Conservation (phyloP, 1,140 invertebrate genomes). For the Habropoda laboriosa region DNA sequence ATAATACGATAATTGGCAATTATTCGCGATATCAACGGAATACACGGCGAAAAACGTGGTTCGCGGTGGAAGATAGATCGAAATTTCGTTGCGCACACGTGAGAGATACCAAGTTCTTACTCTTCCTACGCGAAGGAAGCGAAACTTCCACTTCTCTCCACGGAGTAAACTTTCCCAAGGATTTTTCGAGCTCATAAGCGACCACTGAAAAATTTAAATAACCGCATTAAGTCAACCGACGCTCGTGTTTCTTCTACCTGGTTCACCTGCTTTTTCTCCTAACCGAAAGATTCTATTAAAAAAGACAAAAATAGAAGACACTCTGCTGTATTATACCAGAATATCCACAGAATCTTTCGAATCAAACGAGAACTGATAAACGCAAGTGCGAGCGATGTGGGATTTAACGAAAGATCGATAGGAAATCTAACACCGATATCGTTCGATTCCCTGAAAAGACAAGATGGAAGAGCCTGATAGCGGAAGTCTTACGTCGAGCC, state of each 20-base stretch:
- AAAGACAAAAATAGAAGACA: background rate
- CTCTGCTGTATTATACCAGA: background rate
- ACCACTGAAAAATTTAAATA: constrained; percentile 2
- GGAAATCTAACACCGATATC: background rate
- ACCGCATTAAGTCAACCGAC: background rate
- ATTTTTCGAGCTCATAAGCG: background rate
- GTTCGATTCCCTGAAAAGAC: background rate
- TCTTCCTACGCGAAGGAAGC: too few species aligned
- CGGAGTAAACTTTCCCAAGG: background rate
- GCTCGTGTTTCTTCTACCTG: background rate
- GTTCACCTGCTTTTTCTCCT: background rate
- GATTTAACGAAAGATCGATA: background rate
- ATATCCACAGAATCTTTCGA: background rate
- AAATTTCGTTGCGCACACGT: too few species aligned
- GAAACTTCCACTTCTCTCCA: too few species aligned
- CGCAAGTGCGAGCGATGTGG: background rate
- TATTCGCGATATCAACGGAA: too few species aligned
- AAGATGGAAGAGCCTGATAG: background rate
- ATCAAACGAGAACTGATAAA: background rate
- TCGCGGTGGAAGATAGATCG: too few species aligned
- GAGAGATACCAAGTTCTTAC: too few species aligned
- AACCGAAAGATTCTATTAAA: background rate
- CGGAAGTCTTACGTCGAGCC: background rate
- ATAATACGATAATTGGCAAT: too few species aligned
- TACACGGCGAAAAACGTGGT: too few species aligned